Evolutionary conservation across 2,113 vertebrate species (phyloP).

Genomic region (Malurus cyaneus): DNA sequence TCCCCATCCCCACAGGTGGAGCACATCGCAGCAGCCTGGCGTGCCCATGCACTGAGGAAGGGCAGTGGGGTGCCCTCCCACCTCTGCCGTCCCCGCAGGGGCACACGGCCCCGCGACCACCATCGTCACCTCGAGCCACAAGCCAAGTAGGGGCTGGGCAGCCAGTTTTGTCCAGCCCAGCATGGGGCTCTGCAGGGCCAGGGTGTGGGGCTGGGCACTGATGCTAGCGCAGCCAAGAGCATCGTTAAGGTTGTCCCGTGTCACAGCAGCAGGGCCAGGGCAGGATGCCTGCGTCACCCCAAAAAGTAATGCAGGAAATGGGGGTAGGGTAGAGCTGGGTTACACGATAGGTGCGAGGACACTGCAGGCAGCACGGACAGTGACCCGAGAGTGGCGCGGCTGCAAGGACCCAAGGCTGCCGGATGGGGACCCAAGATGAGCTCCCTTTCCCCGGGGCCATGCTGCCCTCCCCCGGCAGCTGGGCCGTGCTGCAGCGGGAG

Average conservation of each 20-base stretch:
- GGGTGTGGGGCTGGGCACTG: background rate
- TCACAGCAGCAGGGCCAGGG: rapidly evolving
- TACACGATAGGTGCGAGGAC: background rate
- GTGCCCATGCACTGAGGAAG: slow-evolving; percentile 64
- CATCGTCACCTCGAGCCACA: slow-evolving; percentile 42
- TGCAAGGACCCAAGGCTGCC: background rate
- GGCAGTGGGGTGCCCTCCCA: slow-evolving; percentile 32
- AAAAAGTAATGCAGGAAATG: background rate
- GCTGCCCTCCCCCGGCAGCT: slow-evolving; percentile 25
- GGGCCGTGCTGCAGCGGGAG: background rate
- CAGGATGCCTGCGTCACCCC: background rate
- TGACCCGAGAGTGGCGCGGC: background rate
- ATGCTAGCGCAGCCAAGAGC: rapidly evolving
- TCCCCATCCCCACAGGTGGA: slow-evolving; percentile 55
- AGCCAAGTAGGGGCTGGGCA: background rate
- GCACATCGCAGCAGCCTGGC: slow-evolving; percentile 74
- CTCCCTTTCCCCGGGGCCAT: background rate
- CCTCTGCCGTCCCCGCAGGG: slow-evolving; percentile 38
- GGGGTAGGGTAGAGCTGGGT: no score
- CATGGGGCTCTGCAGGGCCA: background rate
- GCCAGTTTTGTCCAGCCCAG: background rate
- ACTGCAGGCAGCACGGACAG: background rate
- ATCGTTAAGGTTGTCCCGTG: rapidly evolving
- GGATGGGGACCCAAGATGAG: background rate
- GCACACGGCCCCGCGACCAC: slow-evolving; percentile 9